Evolutionary conservation across 2,888 invertebrate genomes (phyloP).

Genomic region (Abscondita cerata): DNA sequence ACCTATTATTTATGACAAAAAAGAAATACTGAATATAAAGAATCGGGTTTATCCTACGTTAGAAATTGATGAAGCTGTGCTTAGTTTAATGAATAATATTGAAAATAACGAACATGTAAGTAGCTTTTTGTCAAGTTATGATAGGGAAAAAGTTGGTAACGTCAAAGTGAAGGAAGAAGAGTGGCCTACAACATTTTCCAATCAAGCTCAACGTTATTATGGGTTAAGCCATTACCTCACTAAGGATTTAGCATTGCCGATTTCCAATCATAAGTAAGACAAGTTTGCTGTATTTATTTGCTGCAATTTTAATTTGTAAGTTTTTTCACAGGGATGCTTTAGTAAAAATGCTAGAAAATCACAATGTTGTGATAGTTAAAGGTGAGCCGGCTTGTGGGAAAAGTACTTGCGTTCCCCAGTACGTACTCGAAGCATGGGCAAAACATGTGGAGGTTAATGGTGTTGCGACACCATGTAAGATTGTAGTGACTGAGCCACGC

Average conservation of each 20-base stretch:
- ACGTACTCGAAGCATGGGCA: slow-evolving; percentile 63
- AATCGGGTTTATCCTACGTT: slow-evolving; percentile 46
- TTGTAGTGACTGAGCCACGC: slow-evolving; percentile 72
- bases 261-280: slow-evolving; percentile 2
- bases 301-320: background rate
- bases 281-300: background rate
- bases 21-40: slow-evolving; percentile 55
- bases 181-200: background rate
- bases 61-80: slow-evolving; percentile 43
- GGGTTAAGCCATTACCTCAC: slow-evolving; percentile 43
- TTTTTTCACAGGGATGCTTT: slow-evolving; percentile 59
- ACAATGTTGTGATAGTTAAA: slow-evolving; percentile 66
- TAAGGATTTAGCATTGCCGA: slow-evolving; percentile 53
- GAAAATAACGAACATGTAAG: too few species aligned
- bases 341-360: slow-evolving; percentile 60
- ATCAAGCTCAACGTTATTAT: slow-evolving; percentile 35
- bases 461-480: slow-evolving; percentile 56
- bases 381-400: slow-evolving; percentile 80
- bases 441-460: slow-evolving; percentile 35
- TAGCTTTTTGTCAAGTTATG: background rate
- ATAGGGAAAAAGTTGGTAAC: slow-evolving; percentile 2
- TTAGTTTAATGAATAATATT: slow-evolving; percentile 58
- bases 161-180: background rate
- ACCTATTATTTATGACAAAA: slow-evolving; percentile 61
- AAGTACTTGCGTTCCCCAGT: slow-evolving; percentile 74